Conservation (phyloP, 1,140 invertebrate species). For the Drosophila rhopaloa region DNA sequence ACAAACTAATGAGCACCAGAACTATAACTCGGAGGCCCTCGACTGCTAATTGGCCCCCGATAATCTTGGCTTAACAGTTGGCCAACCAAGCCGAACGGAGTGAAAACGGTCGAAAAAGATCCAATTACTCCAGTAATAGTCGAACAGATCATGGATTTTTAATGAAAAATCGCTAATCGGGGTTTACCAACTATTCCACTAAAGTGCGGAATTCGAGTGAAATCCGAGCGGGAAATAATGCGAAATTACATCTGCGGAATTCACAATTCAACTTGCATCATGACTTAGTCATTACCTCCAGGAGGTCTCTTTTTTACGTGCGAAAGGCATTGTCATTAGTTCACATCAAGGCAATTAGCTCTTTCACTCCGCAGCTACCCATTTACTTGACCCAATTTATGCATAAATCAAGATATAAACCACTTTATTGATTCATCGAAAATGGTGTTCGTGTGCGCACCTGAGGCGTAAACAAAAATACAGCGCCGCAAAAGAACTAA, state of each 20-base stretch:
- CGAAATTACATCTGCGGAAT: constrained; percentile 32
- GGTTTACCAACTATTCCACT: constrained; percentile 22
- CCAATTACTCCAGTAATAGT: constrained; percentile 34
- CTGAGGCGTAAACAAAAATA: constrained; percentile 29
- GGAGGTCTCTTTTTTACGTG: constrained; percentile 25
- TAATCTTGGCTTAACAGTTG: constrained; percentile 56
- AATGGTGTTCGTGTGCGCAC: constrained; percentile 27
- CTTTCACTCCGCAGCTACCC: constrained; percentile 21
- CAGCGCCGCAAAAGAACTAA: constrained; percentile 29
- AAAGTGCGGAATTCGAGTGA: constrained; percentile 28
- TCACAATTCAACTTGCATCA: constrained; percentile 45
- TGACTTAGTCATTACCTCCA: constrained; percentile 42
- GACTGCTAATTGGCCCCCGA: constrained; percentile 50
- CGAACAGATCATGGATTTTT: constrained; percentile 28
- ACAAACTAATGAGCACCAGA: constrained; percentile 67
- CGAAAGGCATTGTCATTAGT: constrained; percentile 63
- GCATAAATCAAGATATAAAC: constrained; percentile 33
- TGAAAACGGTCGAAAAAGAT: constrained; percentile 45
- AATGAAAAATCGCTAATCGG: constrained; percentile 23
- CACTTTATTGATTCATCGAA: constrained; percentile 48
- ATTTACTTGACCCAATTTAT: constrained; percentile 36
- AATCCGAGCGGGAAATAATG: constrained; percentile 20
- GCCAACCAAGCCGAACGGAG: constrained; percentile 58
- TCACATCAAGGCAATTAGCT: constrained; percentile 39
- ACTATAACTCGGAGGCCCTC: constrained; percentile 14